phyloP scores from a whole-genome alignment of 2,888 invertebrate species.

The Platycnemis pennipes region DNA sequence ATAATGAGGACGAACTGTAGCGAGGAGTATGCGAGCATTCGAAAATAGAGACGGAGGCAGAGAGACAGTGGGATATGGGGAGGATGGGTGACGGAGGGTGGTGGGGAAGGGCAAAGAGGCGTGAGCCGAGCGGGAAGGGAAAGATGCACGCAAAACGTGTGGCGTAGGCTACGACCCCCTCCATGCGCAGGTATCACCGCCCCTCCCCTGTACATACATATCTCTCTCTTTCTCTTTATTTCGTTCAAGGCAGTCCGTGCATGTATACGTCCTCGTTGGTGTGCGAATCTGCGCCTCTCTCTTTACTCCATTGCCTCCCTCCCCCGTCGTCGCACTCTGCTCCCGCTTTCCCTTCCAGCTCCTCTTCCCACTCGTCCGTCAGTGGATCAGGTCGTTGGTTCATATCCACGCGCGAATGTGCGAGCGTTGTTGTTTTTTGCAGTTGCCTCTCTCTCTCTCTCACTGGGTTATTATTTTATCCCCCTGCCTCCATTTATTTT shows the following conservation, averaged over 20 bases:
- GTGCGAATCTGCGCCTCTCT: not conserved
- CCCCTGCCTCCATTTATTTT: not conserved
- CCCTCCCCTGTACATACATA: not conserved
- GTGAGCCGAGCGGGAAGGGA: not conserved
- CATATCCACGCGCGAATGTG: slow-evolving; percentile 40
- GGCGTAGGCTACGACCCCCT: not conserved
- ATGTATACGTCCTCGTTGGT: not conserved
- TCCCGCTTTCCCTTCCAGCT: not conserved
- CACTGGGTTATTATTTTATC: not conserved
- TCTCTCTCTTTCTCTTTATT: not conserved
- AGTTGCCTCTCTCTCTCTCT: not conserved
- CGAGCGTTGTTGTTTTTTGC: not conserved
- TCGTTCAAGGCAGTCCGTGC: not conserved
- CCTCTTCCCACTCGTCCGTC: not conserved
- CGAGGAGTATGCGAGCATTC: slow-evolving; percentile 50
- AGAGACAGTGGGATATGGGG: not conserved
- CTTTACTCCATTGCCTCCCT: too few species aligned
- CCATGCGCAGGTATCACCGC: too few species aligned
- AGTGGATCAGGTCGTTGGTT: slow-evolving; percentile 23
- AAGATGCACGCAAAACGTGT: slow-evolving; percentile 41
- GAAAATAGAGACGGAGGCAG: slow-evolving; percentile 34
- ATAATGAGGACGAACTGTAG: slow-evolving; percentile 59
- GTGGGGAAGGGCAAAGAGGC: not conserved
- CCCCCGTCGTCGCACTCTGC: not conserved
- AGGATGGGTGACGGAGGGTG: not conserved